Base-by-base conservation (phyloP, 2,797 vertebrate genomes). In the Ispidina lecontei region DNA sequence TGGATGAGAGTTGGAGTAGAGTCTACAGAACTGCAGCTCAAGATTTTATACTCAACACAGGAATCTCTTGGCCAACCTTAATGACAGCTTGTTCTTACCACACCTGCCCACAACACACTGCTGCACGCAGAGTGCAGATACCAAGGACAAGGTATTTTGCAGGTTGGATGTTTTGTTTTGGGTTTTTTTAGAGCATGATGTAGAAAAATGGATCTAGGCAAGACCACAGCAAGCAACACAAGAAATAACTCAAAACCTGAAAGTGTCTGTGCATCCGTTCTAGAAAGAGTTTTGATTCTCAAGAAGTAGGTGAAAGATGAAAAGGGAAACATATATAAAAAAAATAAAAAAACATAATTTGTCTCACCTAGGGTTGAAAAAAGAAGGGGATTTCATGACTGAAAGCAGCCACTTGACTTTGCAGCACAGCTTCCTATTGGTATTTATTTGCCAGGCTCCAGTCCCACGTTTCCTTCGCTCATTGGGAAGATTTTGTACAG, bases 401-500 rank as follows among this genome's bases (percentile, higher is more conserved):
- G 54, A 76, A 60, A 55, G 71, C 49, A 81, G 43, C 60, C 7
- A 3, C 82, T 46, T 49, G 60, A 19, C 62, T 94, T 58, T 16
- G 44, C 0, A 4, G 44, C 51, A 35, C 37, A 39, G 72, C 15
- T 69, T 4, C 52, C 71, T 31, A 64, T 43, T 88, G 64, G 55
- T 74, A 14, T 95, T 95, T 87, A 31, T 92, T 84, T 47, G 56
- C 71, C 81, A 83, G 87, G n/a, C 73, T 93, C 64, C 20, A 23
- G 78, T 54, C 93, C 63, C 74, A 25, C 4, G 5, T 59, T 87
- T 78, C 79, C 58, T 26, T 89, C 88, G 26, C n/a, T 93, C 92
- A 25, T 80, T 56, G 67, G 94, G 86, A 96, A 94, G 81, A 63
- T 93, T 89, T 96, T 89, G 82, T 25, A 54, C 75, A 3, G n/a